A percentile compares a stretch with the other conserved stretches of the same genome.
Conservation (phyloP, 2,888 invertebrate genomes). For the Zaprionus obscuricornis region DNA sequence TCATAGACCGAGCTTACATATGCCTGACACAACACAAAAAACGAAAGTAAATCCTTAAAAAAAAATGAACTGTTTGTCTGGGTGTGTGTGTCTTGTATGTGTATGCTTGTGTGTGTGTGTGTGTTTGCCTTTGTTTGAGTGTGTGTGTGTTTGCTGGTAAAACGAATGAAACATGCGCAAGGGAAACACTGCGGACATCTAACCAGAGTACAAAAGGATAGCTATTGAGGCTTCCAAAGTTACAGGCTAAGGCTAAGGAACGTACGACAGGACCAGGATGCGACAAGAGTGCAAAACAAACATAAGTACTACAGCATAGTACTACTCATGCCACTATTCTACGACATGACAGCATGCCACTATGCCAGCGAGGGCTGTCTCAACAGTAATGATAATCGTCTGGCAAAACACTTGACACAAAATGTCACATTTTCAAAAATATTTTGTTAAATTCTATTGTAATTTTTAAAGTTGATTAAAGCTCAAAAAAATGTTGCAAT, state of each 20-base stretch:
- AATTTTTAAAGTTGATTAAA: too few species aligned
- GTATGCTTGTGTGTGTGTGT: neutral
- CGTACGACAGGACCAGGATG: constrained; percentile 29
- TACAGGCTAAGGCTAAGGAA: constrained; percentile 34
- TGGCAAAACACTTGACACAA: too few species aligned
- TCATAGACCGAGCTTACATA: constrained; percentile 53
- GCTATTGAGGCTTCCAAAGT: constrained; percentile 65
- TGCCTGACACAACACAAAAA: constrained; percentile 67
- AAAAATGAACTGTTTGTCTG: constrained; percentile 17
- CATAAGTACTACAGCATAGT: constrained; percentile 28
- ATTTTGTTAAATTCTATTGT: too few species aligned
- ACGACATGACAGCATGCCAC: neutral
- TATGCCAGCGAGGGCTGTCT: constrained; percentile 38
- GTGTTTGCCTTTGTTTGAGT: neutral
- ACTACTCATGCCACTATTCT: neutral
- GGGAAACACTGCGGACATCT: constrained; percentile 23
- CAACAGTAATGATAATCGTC: constrained; percentile 19
- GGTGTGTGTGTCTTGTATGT: neutral
- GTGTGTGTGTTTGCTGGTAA: constrained; percentile 19
- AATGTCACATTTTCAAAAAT: too few species aligned
- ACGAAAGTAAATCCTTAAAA: constrained; percentile 46
- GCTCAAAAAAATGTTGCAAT: too few species aligned
- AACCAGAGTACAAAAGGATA: constrained; percentile 60
- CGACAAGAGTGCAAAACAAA: constrained; percentile 45
- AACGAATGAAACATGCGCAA: constrained; percentile 18